Evolutionary conservation across 2,888 invertebrate species (phyloP), one percentile per base, ranked within the genome.

Genomic region (Theretra japonica): DNA sequence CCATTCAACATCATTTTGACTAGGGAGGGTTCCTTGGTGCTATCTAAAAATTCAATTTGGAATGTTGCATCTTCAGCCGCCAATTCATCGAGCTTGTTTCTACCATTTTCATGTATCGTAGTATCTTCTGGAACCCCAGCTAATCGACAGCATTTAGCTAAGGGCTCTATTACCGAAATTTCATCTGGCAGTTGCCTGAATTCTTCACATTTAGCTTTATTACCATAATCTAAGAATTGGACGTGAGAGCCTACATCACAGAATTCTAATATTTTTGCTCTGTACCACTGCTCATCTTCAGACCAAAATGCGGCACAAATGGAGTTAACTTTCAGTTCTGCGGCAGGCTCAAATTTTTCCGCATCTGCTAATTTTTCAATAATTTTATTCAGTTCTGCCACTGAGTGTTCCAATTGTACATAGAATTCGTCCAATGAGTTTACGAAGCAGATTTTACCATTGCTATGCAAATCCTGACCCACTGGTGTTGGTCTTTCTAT

Each of bases 351-450:
- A 73, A 96, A 96, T 70, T 92, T 91, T 1, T 93, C 89, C 6
- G 95, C 94, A n/a, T 89, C 86, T 7, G 90, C 85, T 75, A 97
- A 88, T 76, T 92, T 94, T 60, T 95, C 95, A 0, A 95, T 95
- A n/a, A 97, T 94, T 81, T 95, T 95, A 80, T 96, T 96, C 8
- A 96, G 86, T 74, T 95, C 95, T 1, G 93, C 83, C 0, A 94
- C 88, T 19, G 94, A 91, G 70, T 95, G 95, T 68, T 96, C 96
- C 60, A 96, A 88, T 77, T 97, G 97, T 8, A 97, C 93, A 90
- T 97, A 97, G 85, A 97, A 97, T 76, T 97, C 96, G 30, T 95
- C 95, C 0, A 96, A 95, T 0, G 96, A 96, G 80, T 96, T 96
- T 1, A 96, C 93, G 79, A 96, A 96, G 80, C 96, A 96, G 1